Base-by-base conservation (phyloP, 1,140 invertebrate genomes). In the Drosophila equinoxialis region DNA sequence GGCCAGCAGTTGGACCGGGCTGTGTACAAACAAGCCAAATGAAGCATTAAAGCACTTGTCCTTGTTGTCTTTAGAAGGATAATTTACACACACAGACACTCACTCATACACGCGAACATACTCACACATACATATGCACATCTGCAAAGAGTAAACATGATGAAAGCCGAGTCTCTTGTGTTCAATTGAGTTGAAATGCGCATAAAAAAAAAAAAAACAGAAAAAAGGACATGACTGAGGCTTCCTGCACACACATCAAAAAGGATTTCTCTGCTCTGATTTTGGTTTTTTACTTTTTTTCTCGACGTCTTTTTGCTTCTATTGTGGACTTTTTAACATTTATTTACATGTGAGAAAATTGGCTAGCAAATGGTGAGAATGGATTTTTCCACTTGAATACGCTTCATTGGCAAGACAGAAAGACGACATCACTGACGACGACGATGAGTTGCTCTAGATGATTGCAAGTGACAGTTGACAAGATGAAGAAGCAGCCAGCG, bases 201-300 rank as follows among this genome's bases (percentile, higher is more conserved):
- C 57, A 37, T 37, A 59, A 59, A 59, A 59, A 33, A 37, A 30
- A 30, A 30, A 30, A 30, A 39, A 59, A 59, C 37, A 33, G 17
- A 59, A 35, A 55, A n/a, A 26, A 59, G 57, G 57, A 59, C 57
- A 59, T 59, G 57, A 20, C 57, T 59, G 57, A 59, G 57, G 57
- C 60, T 64, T 42, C 62, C 42, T 64, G 39, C 26, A 48, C 42
- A 39, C 37, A 45, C 45, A 45, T 70, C 55, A 62, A 77, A 79
- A 79, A 77, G 77, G 77, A 23, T 66, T 79, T 69, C 73, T 59
- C 33, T 59, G 14, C 35, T 59, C 33, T 35, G n/a, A 84, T 85
- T 87, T 87, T 83, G 83, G 79, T 87, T 84, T 84, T 83, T 82
- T 87, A 74, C 71, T 30, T 60, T 23, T 39, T 11, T 42, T 20